Base-by-base conservation (phyloP, 1,140 invertebrate genomes). In the Drosophila kohkoa region DNA sequence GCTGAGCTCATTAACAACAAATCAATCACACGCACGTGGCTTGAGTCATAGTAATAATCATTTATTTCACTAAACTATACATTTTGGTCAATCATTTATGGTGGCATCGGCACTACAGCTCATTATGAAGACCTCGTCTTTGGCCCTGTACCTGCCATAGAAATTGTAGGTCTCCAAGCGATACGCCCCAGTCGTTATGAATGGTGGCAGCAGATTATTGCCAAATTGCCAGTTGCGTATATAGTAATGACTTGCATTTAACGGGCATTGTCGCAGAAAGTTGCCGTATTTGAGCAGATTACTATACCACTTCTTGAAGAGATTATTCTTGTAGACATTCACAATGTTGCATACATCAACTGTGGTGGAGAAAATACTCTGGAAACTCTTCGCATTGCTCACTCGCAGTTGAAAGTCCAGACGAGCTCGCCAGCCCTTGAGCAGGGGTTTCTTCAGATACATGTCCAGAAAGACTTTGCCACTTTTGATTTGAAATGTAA, bases 311-410 rank as follows among this genome's bases (percentile, higher is more conserved):
- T 76, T 82, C 30, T 89, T 88, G 0, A 91, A 77, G 0, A 86
- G 32, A n/a, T 71, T 80, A 5, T 71, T 67, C 38, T 79, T 88
- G 25, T 67, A 58, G 1, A 67, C 63, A 15, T 76, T 77, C 1
- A 91, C 75, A 45, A 88, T 79, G 11, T 72, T 45, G 30, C 89
- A 91, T 4, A 89, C 55, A 58, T 91, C 79, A 1, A 91, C 35
- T 7, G 32, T 76, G 13, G 77, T 82, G 0, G 62, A 55, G 20
- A 91, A 90, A 1, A 90, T 67, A 8, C 67, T 85, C 48, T 90
- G 89, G 51, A 78, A 90, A 16, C n/a, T 57, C 30, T 79, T 85
- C 0, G 88, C 64, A 43, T 82, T 82, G 1, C 41, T 43, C 20
- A 85, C 55, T 6, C 82, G 69, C 7, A 83, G 13, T 13, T 75